phyloP scores from a whole-genome alignment of 1,140 invertebrate species.

The Steinernema feltiae region DNA sequence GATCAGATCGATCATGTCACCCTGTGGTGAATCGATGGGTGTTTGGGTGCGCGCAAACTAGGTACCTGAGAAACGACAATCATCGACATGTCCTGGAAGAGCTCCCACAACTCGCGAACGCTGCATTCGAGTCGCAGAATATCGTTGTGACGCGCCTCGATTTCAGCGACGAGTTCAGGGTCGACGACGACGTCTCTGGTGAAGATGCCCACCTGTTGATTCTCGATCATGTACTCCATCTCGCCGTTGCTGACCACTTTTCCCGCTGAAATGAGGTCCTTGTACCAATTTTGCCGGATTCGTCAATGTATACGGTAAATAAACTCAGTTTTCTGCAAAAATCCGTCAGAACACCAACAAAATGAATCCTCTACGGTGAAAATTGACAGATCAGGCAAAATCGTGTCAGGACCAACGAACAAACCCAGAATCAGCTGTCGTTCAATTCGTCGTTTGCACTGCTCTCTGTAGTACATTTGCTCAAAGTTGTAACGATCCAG shows the following conservation, averaged over 20 bases:
- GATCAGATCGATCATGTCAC: slow-evolving; percentile 98
- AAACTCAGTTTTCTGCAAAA: too few species aligned
- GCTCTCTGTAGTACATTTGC: slow-evolving; percentile 2
- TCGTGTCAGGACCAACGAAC: too few species aligned
- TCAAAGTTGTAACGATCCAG: slow-evolving; percentile 3
- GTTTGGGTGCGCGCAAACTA: too few species aligned
- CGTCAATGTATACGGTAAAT: too few species aligned
- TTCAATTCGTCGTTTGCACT: background rate
- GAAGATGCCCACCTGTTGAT: slow-evolving; percentile 91
- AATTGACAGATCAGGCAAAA: too few species aligned
- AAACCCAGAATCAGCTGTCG: background rate
- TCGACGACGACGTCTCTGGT: slow-evolving; percentile 79
- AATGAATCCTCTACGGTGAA: slow-evolving; percentile 36
- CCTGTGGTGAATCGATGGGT: too few species aligned
- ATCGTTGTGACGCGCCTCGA: slow-evolving; percentile 87
- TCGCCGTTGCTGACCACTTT: slow-evolving; percentile 91
- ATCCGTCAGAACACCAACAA: too few species aligned
- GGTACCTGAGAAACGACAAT: slow-evolving; percentile 87
- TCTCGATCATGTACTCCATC: slow-evolving; percentile 94
- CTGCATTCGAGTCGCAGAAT: slow-evolving; percentile 97
- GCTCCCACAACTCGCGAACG: slow-evolving; percentile 92
- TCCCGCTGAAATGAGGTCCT: slow-evolving; percentile 76
- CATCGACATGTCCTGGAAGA: slow-evolving; percentile 99
- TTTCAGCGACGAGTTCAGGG: slow-evolving; percentile 66
- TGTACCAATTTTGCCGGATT: too few species aligned